Evolutionary conservation across 2,113 vertebrate genomes (phyloP), one percentile per base, ranked within the genome.

Genomic region (Cheilinus undulatus): DNA sequence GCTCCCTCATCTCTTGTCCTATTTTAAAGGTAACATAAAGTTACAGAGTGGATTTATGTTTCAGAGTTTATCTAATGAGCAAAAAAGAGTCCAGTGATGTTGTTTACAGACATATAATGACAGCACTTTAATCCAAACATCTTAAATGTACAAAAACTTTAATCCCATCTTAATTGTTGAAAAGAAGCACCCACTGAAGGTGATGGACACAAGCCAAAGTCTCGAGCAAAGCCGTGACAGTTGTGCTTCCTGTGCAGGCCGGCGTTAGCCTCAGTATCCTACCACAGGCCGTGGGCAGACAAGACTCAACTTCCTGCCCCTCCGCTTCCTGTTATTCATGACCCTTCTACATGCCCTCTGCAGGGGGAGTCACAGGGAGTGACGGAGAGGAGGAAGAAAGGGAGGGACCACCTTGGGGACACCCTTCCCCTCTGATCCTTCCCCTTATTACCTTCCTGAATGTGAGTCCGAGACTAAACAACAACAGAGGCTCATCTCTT

Each of bases 291-390:
- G 71, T 81, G 88, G 82, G 90, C 85, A 91, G 92, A 86, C 87
- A 85, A 85, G 83, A 89, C 88, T 86, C 87, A 79, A 91, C 90
- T 93, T 93, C 93, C 93, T 94, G 93, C 89, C 89, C 78, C 80
- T 88, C 69, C 79, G 88, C 86, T 93, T 95, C 93, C 93, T 93
- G 92, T 94, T 94, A 91, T 95, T 93, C 87, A 80, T 76, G 85
- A 90, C 88, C 81, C 83, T 71, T 87, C 79, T 80, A 72, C 77
- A 66, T 91, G 83, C 83, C 78, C 85, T 84, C 78, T 49, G 80
- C 28, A 19, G 40, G 79, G 76, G 74, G 73, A 72, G 68, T 69
- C 42, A 49, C 45, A 65, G 67, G 48, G 53, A 76, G 60, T 17
- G 42, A 56, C n/a, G 63, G 52, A 68, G 51, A 56, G 69, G 64